phyloP scores from a whole-genome alignment of 2,888 invertebrate genomes.

The Diarsia mendica region DNA sequence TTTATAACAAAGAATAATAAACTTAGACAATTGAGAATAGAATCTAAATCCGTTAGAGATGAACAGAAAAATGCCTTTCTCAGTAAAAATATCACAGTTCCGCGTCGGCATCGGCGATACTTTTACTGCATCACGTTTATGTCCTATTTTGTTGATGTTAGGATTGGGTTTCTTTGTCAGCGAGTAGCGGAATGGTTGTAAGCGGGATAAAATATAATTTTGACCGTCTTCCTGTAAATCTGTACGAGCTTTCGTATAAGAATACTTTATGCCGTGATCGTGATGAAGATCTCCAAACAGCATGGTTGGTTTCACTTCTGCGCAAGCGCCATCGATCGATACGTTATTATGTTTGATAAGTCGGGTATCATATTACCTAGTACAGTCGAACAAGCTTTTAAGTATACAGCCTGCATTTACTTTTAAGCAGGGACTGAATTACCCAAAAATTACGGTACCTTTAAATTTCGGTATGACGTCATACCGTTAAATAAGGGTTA shows the following conservation, averaged over 20 bases:
- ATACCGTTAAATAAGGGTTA: no score
- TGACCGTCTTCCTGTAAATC: neutral
- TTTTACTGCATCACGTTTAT: conserved; percentile 64
- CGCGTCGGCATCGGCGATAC: conserved; percentile 51
- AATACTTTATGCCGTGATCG: no score
- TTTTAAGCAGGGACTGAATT: no score
- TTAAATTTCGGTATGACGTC: no score
- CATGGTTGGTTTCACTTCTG: no score
- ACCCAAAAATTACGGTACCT: no score
- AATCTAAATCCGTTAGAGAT: conserved; percentile 4
- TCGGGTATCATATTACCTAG: no score
- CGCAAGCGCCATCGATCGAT: no score
- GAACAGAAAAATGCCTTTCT: conserved; percentile 25
- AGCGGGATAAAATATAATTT: neutral
- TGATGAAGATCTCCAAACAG: no score
- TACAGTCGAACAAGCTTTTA: no score
- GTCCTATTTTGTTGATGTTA: conserved; percentile 62
- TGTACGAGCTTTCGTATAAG: neutral
- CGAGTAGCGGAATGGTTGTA: conserved; percentile 20
- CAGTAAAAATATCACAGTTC: conserved; percentile 55
- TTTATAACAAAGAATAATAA: neutral
- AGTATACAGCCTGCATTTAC: no score
- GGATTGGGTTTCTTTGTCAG: conserved; percentile 48
- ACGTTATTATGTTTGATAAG: no score
- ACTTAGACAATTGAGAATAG: conserved; percentile 1